Evolutionary conservation across 2,113 vertebrate species (phyloP).

Genomic region (Eolophus roseicapilla): DNA sequence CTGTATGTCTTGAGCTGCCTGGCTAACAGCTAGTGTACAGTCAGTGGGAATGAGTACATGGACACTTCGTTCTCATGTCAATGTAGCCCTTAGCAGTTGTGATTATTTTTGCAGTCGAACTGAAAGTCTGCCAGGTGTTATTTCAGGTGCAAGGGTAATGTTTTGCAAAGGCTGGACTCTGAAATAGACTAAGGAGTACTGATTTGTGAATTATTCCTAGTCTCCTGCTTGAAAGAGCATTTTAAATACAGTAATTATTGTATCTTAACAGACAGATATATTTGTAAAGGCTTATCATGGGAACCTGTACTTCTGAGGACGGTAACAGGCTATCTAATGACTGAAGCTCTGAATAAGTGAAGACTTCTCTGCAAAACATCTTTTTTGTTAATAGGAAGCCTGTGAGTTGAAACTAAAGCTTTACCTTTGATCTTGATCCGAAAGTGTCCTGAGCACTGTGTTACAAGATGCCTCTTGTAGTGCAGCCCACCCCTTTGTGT

Average conservation of each 20-base stretch:
- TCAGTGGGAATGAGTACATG: not conserved
- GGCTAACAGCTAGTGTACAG: not conserved
- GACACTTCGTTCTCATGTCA: accelerated
- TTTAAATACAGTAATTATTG: not conserved
- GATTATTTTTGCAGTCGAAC: not conserved
- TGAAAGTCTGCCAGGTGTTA: not conserved
- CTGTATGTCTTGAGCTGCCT: not conserved
- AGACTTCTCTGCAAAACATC: not conserved
- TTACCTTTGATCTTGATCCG: not conserved
- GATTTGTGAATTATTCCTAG: not conserved
- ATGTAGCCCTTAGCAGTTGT: not conserved
- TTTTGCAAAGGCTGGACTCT: not conserved
- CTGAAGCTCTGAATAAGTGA: not conserved
- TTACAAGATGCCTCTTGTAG: not conserved
- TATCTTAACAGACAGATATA: not conserved
- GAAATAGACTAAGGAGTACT: not conserved
- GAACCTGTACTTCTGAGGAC: not conserved
- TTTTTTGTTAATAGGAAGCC: not conserved
- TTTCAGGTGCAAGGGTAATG: not conserved
- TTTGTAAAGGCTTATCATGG: not conserved
- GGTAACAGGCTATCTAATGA: not conserved
- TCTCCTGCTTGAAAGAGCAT: not conserved
- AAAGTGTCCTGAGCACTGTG: not conserved
- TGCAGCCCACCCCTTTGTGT: not conserved
- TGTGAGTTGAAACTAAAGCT: not conserved